These are phyloP conservation scores for Syngnathus acus DNA, from an alignment of 2,797 vertebrate genomes.

Conservation along the genomic window DNA sequence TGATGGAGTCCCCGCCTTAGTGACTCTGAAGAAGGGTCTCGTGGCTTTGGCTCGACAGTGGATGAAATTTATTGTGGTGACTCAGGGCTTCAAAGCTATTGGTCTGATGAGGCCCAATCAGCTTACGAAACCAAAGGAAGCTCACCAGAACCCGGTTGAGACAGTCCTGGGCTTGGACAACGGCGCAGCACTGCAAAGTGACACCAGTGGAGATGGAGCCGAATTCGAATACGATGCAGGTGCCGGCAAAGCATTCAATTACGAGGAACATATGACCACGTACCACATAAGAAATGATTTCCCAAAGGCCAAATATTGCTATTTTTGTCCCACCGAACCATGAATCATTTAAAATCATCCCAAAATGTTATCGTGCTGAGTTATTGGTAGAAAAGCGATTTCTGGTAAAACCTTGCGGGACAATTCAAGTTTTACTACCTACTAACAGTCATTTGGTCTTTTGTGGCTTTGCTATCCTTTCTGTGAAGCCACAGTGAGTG, in stretches of 20 bases:
- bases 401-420: neutral
- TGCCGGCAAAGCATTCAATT: constrained; percentile 40
- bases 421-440: neutral
- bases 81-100: constrained; percentile 93
- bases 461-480: constrained; percentile 33
- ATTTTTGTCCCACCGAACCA: neutral
- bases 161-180: constrained; percentile 75
- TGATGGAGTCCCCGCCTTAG: constrained; percentile 91
- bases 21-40: constrained; percentile 94
- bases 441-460: constrained; percentile 9
- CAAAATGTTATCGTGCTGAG: neutral
- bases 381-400: neutral
- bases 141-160: constrained; percentile 61
- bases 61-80: constrained; percentile 99
- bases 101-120: constrained; percentile 83
- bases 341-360: neutral
- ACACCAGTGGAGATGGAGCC: constrained; percentile 93
- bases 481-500: constrained; percentile 89
- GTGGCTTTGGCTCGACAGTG: constrained; percentile 96
- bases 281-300: neutral
- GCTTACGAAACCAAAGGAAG: constrained; percentile 74
- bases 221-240: constrained; percentile 98
- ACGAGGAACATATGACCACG: neutral
- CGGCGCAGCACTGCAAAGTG: constrained; percentile 86
- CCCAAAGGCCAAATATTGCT: neutral